These are phyloP conservation scores for Pedetes capensis DNA, from an alignment of 2,113 vertebrate species.

Conservation along the genomic window DNA sequence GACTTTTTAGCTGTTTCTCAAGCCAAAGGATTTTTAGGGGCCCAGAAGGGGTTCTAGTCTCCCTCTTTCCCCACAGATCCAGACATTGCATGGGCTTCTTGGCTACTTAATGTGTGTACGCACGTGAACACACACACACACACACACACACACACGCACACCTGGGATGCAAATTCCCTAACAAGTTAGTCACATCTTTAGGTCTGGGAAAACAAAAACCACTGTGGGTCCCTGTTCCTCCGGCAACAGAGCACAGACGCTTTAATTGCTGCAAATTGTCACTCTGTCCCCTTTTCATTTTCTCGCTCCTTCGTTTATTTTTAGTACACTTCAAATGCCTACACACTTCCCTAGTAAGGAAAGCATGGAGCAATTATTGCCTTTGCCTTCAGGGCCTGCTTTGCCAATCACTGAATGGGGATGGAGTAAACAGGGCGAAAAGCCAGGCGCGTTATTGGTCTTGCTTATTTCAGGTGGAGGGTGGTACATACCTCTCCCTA, in stretches of 20 bases:
- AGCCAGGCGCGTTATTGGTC: constrained; percentile 75
- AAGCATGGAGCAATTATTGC: constrained; percentile 80
- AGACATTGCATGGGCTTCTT: neutral
- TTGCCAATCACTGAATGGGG: constrained; percentile 78
- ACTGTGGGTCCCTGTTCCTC: constrained; percentile 61
- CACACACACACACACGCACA: neutral
- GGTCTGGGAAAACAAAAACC: constrained; percentile 71
- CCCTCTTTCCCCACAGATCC: neutral
- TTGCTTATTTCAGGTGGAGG: constrained; percentile 79
- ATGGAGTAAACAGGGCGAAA: constrained; percentile 78
- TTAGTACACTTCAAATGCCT: constrained; percentile 82
- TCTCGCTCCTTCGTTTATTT: constrained; percentile 83
- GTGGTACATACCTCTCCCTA: constrained; percentile 66
- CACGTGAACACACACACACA: neutral
- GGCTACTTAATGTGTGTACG: neutral
- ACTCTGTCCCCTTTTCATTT: constrained; percentile 77
- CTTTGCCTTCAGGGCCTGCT: constrained; percentile 83
- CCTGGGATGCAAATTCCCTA: constrained; percentile 43
- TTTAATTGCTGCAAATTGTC: constrained; percentile 81
- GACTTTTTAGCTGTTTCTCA: neutral
- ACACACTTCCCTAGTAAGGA: constrained; percentile 81
- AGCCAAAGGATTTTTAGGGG: neutral
- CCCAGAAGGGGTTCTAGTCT: neutral
- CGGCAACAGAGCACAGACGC: constrained; percentile 73
- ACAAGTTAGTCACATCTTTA: constrained; percentile 60